Evolutionary conservation across 2,797 vertebrate genomes (phyloP).

Genomic region (Gobio occitaniae): DNA sequence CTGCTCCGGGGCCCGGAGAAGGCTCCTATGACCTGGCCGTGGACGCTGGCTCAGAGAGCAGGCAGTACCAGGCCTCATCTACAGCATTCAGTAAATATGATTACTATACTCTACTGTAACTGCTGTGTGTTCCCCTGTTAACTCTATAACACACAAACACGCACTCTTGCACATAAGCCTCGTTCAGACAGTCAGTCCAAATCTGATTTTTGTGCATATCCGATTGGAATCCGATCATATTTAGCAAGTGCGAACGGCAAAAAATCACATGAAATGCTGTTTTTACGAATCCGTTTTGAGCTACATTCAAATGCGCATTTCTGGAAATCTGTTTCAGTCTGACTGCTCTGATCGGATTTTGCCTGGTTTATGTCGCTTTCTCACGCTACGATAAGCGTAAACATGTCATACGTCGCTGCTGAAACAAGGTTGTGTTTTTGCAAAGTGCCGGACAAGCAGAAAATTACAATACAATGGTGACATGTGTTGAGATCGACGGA

Average conservation of each 20-base stretch:
- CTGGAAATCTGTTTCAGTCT: not conserved
- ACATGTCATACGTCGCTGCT: not conserved
- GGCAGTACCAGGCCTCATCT: slow-evolving; percentile 89
- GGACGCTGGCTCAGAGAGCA: slow-evolving; percentile 87
- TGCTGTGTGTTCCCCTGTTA: slow-evolving; percentile 32
- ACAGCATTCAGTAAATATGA: slow-evolving; percentile 89
- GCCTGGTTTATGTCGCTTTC: not conserved
- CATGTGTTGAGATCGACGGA: not conserved
- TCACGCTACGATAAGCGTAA: not conserved
- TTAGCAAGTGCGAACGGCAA: not conserved
- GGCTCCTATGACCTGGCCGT: slow-evolving; percentile 90
- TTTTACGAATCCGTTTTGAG: not conserved
- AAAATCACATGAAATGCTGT: not conserved
- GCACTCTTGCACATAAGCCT: slow-evolving; percentile 11
- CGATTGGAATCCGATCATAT: not conserved
- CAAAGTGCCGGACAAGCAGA: not conserved
- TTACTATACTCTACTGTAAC: slow-evolving; percentile 58
- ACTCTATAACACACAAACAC: slow-evolving; percentile 33
- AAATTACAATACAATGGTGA: not conserved
- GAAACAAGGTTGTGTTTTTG: not conserved
- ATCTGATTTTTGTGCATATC: not conserved
- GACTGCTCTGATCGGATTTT: not conserved
- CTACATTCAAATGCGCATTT: not conserved
- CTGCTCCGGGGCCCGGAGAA: slow-evolving; percentile 86
- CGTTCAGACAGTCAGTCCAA: not conserved